Evolutionary conservation across 1,140 invertebrate species (phyloP).

Genomic region (Planococcus citri): DNA sequence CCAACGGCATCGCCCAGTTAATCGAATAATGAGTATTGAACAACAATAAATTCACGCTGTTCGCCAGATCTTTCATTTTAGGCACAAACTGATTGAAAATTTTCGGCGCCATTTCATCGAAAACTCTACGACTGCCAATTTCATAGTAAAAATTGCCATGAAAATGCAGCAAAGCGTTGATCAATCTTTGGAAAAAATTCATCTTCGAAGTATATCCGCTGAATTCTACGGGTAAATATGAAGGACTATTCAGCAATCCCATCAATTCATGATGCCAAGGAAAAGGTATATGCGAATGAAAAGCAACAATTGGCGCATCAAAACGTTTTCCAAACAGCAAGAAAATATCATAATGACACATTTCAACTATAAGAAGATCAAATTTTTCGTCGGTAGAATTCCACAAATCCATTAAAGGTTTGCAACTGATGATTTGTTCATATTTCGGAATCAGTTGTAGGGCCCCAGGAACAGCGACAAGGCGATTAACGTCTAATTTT

Average conservation of each 20-base stretch:
- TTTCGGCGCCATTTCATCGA: constrained; percentile 30
- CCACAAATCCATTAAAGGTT: neutral
- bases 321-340: constrained; percentile 30
- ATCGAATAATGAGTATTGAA: constrained; percentile 43
- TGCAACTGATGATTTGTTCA: neutral
- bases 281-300: constrained; percentile 42
- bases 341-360: constrained; percentile 28
- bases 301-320: constrained; percentile 40
- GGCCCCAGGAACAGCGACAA: constrained; percentile 9
- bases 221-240: neutral
- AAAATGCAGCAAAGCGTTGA: neutral
- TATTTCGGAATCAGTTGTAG: neutral
- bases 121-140: constrained; percentile 13
- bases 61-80: constrained; percentile 34
- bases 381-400: constrained; percentile 25
- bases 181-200: neutral
- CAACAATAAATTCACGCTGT: constrained; percentile 35
- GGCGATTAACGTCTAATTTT: neutral
- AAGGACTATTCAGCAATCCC: constrained; percentile 23
- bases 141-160: constrained; percentile 15
- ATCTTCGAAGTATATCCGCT: neutral
- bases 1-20: constrained; percentile 36
- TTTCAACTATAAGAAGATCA: constrained; percentile 31
- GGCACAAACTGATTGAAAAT: constrained; percentile 44
- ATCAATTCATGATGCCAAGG: constrained; percentile 41